These are phyloP conservation scores for Parnassius orleans DNA, from an alignment of 2,888 invertebrate genomes.

Conservation along the genomic window DNA sequence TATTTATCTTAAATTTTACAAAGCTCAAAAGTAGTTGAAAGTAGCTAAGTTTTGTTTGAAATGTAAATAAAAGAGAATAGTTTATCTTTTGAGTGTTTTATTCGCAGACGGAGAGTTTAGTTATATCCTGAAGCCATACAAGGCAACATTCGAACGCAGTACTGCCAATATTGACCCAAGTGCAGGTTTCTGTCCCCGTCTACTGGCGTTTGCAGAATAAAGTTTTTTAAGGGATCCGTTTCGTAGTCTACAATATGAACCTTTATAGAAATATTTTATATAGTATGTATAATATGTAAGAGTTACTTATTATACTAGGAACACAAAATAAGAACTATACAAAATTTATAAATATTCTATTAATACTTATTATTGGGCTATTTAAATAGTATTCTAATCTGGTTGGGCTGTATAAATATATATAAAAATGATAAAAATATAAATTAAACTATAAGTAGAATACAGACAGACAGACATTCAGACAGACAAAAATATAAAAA, in stretches of 20 bases:
- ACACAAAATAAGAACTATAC: too few species aligned
- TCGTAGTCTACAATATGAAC: background rate
- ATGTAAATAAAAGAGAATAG: constrained; percentile 21
- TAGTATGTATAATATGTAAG: too few species aligned
- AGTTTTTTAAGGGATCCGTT: constrained; percentile 25
- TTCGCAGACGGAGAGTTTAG: constrained; percentile 40
- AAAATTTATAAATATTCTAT: too few species aligned
- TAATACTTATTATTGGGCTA: too few species aligned
- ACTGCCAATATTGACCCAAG: constrained; percentile 68
- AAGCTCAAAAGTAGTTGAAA: background rate
- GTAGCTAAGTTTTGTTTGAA: constrained; percentile 3
- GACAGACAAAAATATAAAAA: too few species aligned
- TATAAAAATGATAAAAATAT: too few species aligned
- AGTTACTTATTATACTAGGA: too few species aligned
- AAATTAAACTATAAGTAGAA: too few species aligned
- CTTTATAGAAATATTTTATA: background rate
- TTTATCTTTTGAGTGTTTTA: constrained; percentile 30
- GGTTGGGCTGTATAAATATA: too few species aligned
- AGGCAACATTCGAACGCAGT: constrained; percentile 44
- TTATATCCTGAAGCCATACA: constrained; percentile 64
- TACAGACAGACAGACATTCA: too few species aligned
- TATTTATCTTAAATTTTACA: constrained; percentile 1
- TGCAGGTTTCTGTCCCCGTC: constrained; percentile 53
- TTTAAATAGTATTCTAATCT: too few species aligned
- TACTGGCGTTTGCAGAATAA: constrained; percentile 29